phyloP scores from a whole-genome alignment of 2,797 vertebrate genomes.

The Hoplostethus mediterraneus region DNA sequence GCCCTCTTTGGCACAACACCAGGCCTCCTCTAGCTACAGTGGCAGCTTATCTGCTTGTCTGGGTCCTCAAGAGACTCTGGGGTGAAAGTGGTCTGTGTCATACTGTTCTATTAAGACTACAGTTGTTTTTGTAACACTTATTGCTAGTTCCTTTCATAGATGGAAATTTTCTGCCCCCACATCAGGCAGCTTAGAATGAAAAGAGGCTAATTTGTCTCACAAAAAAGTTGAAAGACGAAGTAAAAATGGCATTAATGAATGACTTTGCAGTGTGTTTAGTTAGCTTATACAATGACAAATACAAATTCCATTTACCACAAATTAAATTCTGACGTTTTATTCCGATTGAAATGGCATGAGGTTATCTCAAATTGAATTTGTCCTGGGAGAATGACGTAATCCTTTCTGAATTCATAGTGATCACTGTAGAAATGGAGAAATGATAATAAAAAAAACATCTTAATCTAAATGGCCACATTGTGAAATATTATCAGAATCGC shows the following conservation, averaged over 20 bases:
- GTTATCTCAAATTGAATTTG: neutral
- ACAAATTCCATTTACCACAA: neutral
- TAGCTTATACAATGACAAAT: too few species aligned
- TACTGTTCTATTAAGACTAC: neutral
- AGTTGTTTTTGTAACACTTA: neutral
- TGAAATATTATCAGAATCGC: too few species aligned
- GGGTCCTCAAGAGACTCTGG: conserved; percentile 8
- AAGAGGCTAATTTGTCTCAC: neutral
- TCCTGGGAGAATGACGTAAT: neutral
- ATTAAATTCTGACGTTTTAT: neutral
- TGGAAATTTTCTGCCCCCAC: neutral
- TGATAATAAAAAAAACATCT: neutral
- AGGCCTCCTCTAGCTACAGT: conserved; percentile 15
- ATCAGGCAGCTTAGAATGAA: neutral
- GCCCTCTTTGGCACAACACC: conserved; percentile 66
- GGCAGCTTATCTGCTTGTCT: conserved; percentile 37
- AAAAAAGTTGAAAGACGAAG: neutral
- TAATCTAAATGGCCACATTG: too few species aligned
- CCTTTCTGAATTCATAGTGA: too few species aligned
- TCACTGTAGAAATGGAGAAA: neutral
- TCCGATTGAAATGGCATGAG: neutral
- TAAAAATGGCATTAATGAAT: too few species aligned
- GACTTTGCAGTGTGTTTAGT: too few species aligned
- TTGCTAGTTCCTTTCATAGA: neutral
- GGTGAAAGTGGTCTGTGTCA: conserved; percentile 41